Percentiles rank a stretch among this genome's conserved stretches.
Conservation (phyloP, 2,888 invertebrate genomes). For the Geotrupes spiniger region DNA sequence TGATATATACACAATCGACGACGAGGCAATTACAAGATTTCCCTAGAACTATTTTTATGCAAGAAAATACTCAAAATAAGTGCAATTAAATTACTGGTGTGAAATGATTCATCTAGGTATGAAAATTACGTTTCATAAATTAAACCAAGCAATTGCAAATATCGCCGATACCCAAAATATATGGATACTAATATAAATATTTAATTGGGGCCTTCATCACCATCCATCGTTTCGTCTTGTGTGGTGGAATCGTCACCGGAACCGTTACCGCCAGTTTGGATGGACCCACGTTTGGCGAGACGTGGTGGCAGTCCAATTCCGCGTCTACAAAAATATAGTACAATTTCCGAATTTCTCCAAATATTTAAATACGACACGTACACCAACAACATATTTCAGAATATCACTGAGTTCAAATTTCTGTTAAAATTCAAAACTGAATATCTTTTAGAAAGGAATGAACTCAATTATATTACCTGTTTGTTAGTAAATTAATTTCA, state of each 20-base stretch:
- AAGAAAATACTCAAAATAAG: slow-evolving; percentile 1
- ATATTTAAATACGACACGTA: no score
- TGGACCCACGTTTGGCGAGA: slow-evolving; percentile 65
- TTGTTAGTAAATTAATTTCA: no score
- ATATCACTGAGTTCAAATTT: no score
- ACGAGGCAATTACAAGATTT: slow-evolving; percentile 5
- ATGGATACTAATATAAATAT: slow-evolving; percentile 6
- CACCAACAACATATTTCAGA: no score
- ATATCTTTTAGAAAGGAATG: no score
- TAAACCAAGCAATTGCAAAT: slow-evolving; percentile 4
- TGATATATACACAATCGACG: slow-evolving; percentile 14
- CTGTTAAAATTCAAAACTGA: no score
- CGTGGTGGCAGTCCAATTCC: slow-evolving; percentile 60
- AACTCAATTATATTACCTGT: no score
- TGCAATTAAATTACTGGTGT: no score
- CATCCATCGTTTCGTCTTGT: slow-evolving; percentile 74
- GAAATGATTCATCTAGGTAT: background rate
- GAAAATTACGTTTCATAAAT: slow-evolving; percentile 7
- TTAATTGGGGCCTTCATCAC: slow-evolving; percentile 62
- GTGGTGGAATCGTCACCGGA: slow-evolving; percentile 75
- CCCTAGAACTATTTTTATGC: slow-evolving; percentile 6
- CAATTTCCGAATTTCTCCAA: no score
- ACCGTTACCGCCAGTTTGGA: slow-evolving; percentile 61
- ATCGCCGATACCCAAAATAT: slow-evolving; percentile 7
- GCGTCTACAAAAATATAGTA: slow-evolving; percentile 39